phyloP scores from a whole-genome alignment of 2,888 invertebrate genomes.

The Diogma glabrata region DNA sequence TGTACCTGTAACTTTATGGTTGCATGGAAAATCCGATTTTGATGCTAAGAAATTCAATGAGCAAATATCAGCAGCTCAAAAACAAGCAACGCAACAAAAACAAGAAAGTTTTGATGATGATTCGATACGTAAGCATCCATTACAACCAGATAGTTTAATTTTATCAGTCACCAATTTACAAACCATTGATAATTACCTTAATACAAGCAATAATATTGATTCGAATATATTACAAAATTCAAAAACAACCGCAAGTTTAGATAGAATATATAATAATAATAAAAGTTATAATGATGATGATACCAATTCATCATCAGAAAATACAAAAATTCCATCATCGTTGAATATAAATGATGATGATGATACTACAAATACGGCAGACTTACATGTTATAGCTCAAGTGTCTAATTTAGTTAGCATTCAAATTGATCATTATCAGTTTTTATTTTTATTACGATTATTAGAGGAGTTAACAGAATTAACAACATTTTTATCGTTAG shows the following conservation, averaged over 20 bases:
- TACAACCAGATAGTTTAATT: constrained; percentile 14
- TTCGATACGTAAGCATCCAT: constrained; percentile 21
- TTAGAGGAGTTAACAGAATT: constrained; percentile 71
- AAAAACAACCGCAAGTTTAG: not conserved
- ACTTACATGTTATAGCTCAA: constrained; percentile 69
- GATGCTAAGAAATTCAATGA: constrained; percentile 2
- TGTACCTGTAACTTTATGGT: constrained; percentile 79
- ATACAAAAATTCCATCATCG: not conserved
- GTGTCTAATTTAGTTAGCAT: constrained; percentile 75
- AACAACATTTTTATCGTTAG: constrained; percentile 65
- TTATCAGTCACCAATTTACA: constrained; percentile 10
- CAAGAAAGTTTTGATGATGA: not conserved
- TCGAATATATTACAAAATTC: not conserved
- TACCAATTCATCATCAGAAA: not conserved
- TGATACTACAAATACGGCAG: constrained; percentile 39
- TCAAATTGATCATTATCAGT: constrained; percentile 90
- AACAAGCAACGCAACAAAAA: not conserved
- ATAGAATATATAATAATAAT: constrained; percentile 7
- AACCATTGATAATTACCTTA: not conserved
- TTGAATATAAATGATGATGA: constrained; percentile 12
- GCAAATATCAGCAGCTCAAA: not conserved
- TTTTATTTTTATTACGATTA: constrained; percentile 74
- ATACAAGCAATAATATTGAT: constrained; percentile 2
- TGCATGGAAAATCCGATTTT: constrained; percentile 36
- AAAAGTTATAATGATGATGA: constrained; percentile 6